A percentile compares a stretch with the other conserved stretches of the same genome.
phyloP scores from a whole-genome alignment of 2,888 invertebrate species.

The Drepana falcataria region DNA sequence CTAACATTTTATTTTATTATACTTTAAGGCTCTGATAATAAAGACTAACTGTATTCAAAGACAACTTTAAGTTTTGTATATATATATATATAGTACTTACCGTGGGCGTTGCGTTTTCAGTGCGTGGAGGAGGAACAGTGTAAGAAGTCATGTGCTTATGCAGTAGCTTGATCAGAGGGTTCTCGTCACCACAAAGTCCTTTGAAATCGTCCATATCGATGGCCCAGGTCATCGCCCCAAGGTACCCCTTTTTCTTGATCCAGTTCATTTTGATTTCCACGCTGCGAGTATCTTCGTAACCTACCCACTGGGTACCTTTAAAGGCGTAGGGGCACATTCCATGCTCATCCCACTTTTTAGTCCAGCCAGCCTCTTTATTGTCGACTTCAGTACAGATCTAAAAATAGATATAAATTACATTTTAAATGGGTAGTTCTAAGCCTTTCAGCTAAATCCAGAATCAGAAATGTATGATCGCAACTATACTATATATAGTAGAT shows the following conservation, averaged over 20 bases:
- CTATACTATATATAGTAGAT: too few relatives aligned
- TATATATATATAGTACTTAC: slow-evolving; percentile 59
- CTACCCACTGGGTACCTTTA: slow-evolving; percentile 94
- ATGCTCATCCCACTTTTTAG: slow-evolving; percentile 88
- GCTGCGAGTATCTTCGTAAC: slow-evolving; percentile 90
- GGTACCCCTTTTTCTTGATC: slow-evolving; percentile 87
- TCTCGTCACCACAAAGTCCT: slow-evolving; percentile 88
- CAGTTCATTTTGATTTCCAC: slow-evolving; percentile 94
- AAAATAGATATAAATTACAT: slow-evolving; percentile 6
- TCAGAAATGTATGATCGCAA: too few relatives aligned
- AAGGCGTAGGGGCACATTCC: slow-evolving; percentile 92
- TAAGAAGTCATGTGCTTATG: slow-evolving; percentile 85
- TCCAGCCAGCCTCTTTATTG: slow-evolving; percentile 86
- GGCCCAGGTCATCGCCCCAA: slow-evolving; percentile 95
- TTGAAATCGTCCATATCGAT: slow-evolving; percentile 95
- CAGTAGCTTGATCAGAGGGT: slow-evolving; percentile 86
- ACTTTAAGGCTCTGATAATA: too few relatives aligned
- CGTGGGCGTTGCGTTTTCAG: slow-evolving; percentile 81
- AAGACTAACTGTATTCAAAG: too few relatives aligned
- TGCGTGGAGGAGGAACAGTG: slow-evolving; percentile 82
- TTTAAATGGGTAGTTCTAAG: not conserved
- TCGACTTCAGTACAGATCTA: slow-evolving; percentile 89
- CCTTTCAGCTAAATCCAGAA: too few relatives aligned
- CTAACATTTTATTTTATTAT: too few relatives aligned
- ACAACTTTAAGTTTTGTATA: too few relatives aligned